Evolutionary conservation across 2,888 invertebrate genomes (phyloP), one percentile per base, ranked within the genome.

Genomic region (Drosophila stalkeri): DNA sequence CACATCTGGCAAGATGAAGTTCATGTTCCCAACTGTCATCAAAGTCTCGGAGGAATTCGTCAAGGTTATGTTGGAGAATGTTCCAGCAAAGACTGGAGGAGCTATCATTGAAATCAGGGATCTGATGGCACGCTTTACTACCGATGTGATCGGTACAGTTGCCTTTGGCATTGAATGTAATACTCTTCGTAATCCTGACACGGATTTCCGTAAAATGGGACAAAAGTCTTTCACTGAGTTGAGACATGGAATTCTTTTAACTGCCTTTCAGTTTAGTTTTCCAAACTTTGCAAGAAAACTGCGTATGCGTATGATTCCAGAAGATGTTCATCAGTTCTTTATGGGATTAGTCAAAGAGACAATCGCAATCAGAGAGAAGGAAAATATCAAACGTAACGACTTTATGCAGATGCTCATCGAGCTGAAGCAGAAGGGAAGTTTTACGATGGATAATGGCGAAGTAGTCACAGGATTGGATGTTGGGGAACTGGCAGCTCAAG

Each of bases 401-500:
- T 94, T 94, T 66, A 90, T 94, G 74, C 93, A 94, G 46, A 78
- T 94, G 54, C 82, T 94, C 65, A 90, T 94, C 11, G 93, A 94
- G 57, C 69, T 93, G 62, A 93, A 92, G 75, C 77, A 89, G 12
- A 88, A 88, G 9, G 89, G 88, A 7, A 55, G 69, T 9, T 55
- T 79, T 5, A 84, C 85, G 0, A 20, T 79, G 8, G 88, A 93
- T 16, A 81, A 81, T 47, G 90, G 89, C 0, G 88, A 90, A n/a
- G 81, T 86, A 5, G 31, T 86, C 49, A 77, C 68, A 6, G 86
- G 77, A 52, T 55, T 89, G 63, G 64, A 74, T 1, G 86, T 94
- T 11, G 92, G 94, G 1, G 85, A 94, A n/a, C 80, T 95, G 6
- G 91, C 93, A 0, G 93, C 94, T 0, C 94, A 95, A 60, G 94